Percentiles rank a stretch among this genome's conserved stretches.
phyloP scores from a whole-genome alignment of 1,140 invertebrate genomes.

The Eubasilissa regina region DNA sequence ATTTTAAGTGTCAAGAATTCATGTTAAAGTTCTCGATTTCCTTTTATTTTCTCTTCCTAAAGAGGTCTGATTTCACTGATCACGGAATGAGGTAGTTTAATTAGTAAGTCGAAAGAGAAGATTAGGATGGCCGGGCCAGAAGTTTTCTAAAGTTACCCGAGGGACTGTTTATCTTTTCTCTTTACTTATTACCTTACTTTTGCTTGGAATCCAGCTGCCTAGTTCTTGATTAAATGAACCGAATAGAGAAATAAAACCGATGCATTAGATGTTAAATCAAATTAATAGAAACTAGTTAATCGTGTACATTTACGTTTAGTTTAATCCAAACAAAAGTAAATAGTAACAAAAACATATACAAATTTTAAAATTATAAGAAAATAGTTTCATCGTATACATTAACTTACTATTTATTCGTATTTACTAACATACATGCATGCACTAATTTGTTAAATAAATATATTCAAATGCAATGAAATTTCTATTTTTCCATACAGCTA shows the following conservation, averaged over 20 bases:
- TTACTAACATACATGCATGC: too few relatives aligned
- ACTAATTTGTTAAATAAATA: too few relatives aligned
- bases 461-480: too few relatives aligned
- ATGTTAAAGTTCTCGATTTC: not conserved
- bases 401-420: too few relatives aligned
- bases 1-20: not conserved
- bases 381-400: too few relatives aligned
- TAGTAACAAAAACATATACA: not conserved
- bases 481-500: too few relatives aligned
- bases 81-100: not conserved
- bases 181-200: not conserved
- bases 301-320: not conserved
- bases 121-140: not conserved
- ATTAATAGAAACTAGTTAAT: not conserved
- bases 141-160: conserved; percentile 9
- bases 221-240: not conserved
- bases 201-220: not conserved
- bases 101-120: not conserved
- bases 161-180: conserved; percentile 10
- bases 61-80: conserved; percentile 16
- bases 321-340: not conserved
- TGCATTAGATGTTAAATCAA: not conserved
- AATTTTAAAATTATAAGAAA: too few relatives aligned
- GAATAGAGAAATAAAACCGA: not conserved
- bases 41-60: not conserved